These are phyloP conservation scores for Mungos mungo DNA, from an alignment of 2,113 vertebrate species.

Conservation along the genomic window DNA sequence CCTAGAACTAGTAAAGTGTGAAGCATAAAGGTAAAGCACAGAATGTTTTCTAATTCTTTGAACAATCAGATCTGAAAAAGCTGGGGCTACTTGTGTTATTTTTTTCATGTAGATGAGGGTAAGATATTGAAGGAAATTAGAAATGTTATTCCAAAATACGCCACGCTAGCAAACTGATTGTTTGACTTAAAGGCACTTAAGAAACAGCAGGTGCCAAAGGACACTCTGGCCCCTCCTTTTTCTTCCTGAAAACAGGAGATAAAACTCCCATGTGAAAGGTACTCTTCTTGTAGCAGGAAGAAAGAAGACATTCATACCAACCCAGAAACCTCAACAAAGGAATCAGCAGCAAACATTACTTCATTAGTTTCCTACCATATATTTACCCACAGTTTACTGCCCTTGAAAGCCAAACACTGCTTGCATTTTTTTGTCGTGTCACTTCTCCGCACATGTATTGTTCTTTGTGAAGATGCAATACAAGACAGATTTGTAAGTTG, in stretches of 20 bases:
- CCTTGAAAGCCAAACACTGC: background rate
- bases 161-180: background rate
- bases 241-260: background rate
- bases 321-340: background rate
- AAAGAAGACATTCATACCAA: background rate
- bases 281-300: background rate
- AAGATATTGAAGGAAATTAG: background rate
- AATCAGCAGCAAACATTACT: background rate
- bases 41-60: background rate
- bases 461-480: background rate
- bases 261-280: background rate
- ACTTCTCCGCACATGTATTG: background rate
- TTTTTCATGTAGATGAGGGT: background rate
- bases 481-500: background rate
- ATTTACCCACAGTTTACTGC: background rate
- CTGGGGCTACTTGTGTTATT: background rate
- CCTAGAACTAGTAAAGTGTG: background rate
- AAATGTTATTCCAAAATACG: background rate
- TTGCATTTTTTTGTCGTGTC: background rate
- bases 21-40: background rate
- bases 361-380: background rate
- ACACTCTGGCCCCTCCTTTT: background rate
- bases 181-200: background rate
- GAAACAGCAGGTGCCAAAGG: background rate
- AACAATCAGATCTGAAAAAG: background rate